Evolutionary conservation across 1,140 invertebrate genomes (phyloP).

Genomic region (Popillia japonica): DNA sequence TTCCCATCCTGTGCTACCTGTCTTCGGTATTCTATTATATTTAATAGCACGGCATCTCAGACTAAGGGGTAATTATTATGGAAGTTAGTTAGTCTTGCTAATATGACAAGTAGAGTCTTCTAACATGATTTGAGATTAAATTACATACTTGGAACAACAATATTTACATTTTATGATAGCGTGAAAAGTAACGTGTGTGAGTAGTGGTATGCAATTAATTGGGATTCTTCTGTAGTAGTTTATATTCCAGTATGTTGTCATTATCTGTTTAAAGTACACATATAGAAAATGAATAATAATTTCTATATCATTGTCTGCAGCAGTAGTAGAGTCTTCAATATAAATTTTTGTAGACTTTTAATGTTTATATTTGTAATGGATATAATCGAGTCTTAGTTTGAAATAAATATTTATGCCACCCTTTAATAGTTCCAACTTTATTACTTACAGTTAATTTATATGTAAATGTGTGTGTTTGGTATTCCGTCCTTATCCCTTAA

Average conservation of each 20-base stretch:
- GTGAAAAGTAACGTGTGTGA: not conserved
- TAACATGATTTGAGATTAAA: conserved; percentile 15
- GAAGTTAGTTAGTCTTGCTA: not conserved
- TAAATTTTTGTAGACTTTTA: too few species aligned
- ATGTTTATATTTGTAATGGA: too few species aligned
- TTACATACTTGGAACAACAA: not conserved
- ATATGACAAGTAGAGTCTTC: not conserved
- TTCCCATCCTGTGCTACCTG: not conserved
- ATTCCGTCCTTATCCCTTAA: too few species aligned
- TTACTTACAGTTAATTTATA: too few species aligned
- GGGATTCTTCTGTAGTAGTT: not conserved
- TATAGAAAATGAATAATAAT: not conserved
- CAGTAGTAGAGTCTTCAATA: too few species aligned
- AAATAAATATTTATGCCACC: too few species aligned
- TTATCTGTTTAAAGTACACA: not conserved
- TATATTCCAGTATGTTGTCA: not conserved
- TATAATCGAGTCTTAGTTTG: too few species aligned
- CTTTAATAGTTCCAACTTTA: too few species aligned
- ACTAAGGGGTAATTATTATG: not conserved
- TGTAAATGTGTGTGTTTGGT: too few species aligned
- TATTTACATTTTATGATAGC: not conserved
- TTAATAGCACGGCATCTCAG: not conserved
- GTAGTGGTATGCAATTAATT: not conserved
- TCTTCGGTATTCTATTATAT: not conserved
- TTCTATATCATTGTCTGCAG: not conserved